phyloP scores from a whole-genome alignment of 2,797 vertebrate genomes.

The Leucoraja ocellata region DNA sequence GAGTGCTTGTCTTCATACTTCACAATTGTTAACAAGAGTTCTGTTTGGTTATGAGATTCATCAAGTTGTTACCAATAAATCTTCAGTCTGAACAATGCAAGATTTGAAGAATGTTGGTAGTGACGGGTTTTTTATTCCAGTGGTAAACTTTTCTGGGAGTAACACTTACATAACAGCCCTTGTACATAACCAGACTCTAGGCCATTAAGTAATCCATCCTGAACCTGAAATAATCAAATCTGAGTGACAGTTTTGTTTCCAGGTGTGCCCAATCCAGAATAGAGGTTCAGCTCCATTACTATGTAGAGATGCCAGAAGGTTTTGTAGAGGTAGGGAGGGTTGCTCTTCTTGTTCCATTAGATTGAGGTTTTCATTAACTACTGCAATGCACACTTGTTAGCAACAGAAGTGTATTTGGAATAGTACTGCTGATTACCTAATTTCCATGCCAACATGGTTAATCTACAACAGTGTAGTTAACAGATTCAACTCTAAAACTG shows the following conservation, averaged over 20 bases:
- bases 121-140: neutral
- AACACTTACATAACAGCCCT: neutral
- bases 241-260: neutral
- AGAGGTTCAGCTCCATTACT: neutral
- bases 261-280: neutral
- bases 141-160: neutral
- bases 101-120: neutral
- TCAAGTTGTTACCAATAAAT: neutral
- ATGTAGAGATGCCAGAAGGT: neutral
- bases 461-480: too few species aligned
- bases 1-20: neutral
- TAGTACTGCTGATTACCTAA: neutral
- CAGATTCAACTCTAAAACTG: neutral
- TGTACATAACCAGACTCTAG: neutral
- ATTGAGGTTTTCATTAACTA: neutral
- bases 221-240: neutral
- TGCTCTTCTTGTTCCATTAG: neutral
- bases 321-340: neutral
- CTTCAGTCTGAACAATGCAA: slow-evolving; percentile 1
- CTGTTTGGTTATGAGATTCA: neutral
- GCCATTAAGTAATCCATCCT: neutral
- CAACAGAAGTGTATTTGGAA: neutral
- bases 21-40: neutral
- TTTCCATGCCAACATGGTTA: neutral
- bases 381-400: neutral